phyloP scores from a whole-genome alignment of 2,888 invertebrate species.

The Harpalus rufipes region DNA sequence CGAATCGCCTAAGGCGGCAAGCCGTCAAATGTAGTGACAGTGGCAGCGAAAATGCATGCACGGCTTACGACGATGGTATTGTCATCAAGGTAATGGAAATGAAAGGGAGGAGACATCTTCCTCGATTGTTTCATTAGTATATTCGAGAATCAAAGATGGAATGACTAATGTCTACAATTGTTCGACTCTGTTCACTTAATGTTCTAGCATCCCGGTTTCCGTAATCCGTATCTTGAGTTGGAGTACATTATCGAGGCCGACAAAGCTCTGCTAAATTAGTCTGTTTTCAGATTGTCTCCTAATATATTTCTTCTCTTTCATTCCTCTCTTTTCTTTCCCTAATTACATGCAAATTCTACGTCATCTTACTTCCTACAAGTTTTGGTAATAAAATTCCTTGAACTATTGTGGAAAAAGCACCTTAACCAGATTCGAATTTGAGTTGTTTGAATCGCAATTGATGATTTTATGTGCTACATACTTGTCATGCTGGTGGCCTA shows the following conservation, averaged over 20 bases:
- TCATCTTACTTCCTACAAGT: no score
- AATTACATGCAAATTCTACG: no score
- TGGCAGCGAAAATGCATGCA: constrained; percentile 65
- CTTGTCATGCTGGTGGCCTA: no score
- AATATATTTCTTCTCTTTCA: no score
- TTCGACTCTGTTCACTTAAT: constrained; percentile 71
- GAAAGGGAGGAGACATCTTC: constrained; percentile 74
- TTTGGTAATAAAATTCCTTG: no score
- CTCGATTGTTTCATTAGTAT: constrained; percentile 76
- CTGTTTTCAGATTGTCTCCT: constrained; percentile 66
- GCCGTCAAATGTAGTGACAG: constrained; percentile 39
- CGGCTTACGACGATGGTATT: constrained; percentile 76
- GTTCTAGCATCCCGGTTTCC: constrained; percentile 68
- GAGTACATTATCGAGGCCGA: constrained; percentile 68
- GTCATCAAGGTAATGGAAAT: constrained; percentile 78
- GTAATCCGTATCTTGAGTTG: constrained; percentile 66
- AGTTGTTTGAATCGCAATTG: no score
- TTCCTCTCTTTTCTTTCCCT: no score
- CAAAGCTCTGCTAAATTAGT: constrained; percentile 69
- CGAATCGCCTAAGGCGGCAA: constrained; percentile 35
- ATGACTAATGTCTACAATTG: constrained; percentile 76
- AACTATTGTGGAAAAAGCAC: no score
- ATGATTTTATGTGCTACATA: no score
- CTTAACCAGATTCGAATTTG: no score
- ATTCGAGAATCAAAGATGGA: constrained; percentile 76